These are phyloP conservation scores for Drosophila dunni DNA, from an alignment of 1,140 invertebrate genomes.

Conservation along the genomic window DNA sequence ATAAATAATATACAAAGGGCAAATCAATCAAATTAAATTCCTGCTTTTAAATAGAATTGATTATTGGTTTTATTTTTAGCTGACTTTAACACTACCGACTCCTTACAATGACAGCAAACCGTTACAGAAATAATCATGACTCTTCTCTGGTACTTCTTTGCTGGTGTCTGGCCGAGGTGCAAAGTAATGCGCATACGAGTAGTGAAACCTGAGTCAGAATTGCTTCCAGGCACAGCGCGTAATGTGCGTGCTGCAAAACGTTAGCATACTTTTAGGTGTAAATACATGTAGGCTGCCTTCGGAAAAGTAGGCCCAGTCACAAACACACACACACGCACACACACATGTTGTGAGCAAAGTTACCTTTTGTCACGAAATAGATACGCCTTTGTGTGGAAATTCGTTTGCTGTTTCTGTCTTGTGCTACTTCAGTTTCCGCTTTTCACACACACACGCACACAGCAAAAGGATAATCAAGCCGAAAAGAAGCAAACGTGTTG, in stretches of 20 bases:
- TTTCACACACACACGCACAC: slow-evolving; percentile 11
- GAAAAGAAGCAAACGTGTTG: slow-evolving; percentile 73
- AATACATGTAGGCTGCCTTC: slow-evolving; percentile 56
- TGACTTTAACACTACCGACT: background rate
- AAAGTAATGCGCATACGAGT: slow-evolving; percentile 75
- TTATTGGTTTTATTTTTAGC: too few species aligned
- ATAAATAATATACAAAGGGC: too few species aligned
- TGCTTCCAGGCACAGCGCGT: slow-evolving; percentile 35
- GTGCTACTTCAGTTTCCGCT: slow-evolving; percentile 45
- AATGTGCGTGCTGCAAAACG: slow-evolving; percentile 80
- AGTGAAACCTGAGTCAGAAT: slow-evolving; percentile 26
- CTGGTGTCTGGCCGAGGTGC: slow-evolving; percentile 63
- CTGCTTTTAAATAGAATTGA: too few species aligned
- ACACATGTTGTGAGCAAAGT: slow-evolving; percentile 56
- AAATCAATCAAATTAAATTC: background rate
- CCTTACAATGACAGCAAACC: slow-evolving; percentile 3
- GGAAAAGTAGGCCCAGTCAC: slow-evolving; percentile 51
- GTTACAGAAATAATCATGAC: slow-evolving; percentile 17
- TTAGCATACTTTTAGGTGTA: slow-evolving; percentile 83
- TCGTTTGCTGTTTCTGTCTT: slow-evolving; percentile 36
- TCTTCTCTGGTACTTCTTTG: slow-evolving; percentile 24
- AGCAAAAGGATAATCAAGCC: slow-evolving; percentile 65
- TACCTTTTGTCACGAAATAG: slow-evolving; percentile 83
- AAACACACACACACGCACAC: slow-evolving; percentile 22
- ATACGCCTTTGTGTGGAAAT: slow-evolving; percentile 70